Evolutionary conservation across 2,888 invertebrate genomes (phyloP).

Genomic region (Netelia melanura): DNA sequence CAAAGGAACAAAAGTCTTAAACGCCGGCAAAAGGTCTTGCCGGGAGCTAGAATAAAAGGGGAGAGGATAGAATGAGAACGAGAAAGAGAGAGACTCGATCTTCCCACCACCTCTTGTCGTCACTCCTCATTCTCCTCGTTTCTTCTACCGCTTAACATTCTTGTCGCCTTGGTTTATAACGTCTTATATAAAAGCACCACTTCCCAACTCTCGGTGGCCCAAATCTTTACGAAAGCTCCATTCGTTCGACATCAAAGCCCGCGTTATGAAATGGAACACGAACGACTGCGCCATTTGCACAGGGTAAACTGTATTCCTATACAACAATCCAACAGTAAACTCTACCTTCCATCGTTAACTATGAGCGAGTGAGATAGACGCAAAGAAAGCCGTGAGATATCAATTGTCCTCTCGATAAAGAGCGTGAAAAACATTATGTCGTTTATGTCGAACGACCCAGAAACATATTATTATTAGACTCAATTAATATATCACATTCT

Average conservation of each 20-base stretch:
- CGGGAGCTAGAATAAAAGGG: constrained; percentile 36
- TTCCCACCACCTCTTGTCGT: constrained; percentile 46
- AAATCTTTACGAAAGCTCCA: constrained; percentile 66
- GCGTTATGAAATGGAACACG: constrained; percentile 27
- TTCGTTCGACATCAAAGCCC: constrained; percentile 73
- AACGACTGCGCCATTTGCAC: not conserved
- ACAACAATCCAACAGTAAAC: too few species aligned
- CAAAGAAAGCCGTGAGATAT: too few species aligned
- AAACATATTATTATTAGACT: too few species aligned
- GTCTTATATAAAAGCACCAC: constrained; percentile 11
- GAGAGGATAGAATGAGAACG: not conserved
- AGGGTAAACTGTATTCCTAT: not conserved
- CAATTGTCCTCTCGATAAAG: too few species aligned
- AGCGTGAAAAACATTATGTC: too few species aligned
- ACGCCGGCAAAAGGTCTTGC: constrained; percentile 49
- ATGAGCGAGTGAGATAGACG: too few species aligned
- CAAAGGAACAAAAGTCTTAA: constrained; percentile 67
- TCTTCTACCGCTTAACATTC: constrained; percentile 27
- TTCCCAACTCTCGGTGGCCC: constrained; percentile 11
- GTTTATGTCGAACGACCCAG: too few species aligned
- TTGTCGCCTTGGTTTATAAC: constrained; percentile 29
- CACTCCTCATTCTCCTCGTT: constrained; percentile 23
- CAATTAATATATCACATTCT: too few species aligned
- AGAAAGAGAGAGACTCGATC: constrained; percentile 6
- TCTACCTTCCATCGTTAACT: too few species aligned